Evolutionary conservation across 2,888 invertebrate species (phyloP).

Genomic region (Drosophila phalerata): DNA sequence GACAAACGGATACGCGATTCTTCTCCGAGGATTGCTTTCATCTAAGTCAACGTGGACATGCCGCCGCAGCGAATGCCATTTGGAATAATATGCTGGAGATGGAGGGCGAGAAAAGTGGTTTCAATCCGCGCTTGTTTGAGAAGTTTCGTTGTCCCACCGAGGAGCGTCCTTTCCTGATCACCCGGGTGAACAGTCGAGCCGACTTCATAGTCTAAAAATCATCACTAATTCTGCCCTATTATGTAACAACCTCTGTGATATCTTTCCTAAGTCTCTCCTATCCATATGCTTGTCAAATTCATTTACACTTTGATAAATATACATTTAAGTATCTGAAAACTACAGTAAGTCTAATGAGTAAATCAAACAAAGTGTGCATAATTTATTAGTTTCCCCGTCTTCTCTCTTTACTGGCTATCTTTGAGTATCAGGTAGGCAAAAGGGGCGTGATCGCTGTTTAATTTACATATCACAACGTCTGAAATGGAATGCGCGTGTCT

Average conservation of each 20-base stretch:
- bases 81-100: conserved; percentile 89
- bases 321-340: conserved; percentile 47
- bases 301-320: conserved; percentile 58
- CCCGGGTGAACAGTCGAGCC: conserved; percentile 77
- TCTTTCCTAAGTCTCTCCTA: conserved; percentile 58
- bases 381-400: conserved; percentile 15
- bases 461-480: conserved; percentile 30
- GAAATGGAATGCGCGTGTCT: conserved; percentile 43
- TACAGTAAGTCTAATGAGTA: conserved; percentile 45
- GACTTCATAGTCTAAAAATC: conserved; percentile 65
- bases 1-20: conserved; percentile 86
- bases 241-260: conserved; percentile 70
- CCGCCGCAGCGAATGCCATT: conserved; percentile 86
- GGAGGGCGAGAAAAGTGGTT: conserved; percentile 85
- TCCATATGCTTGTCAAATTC: conserved; percentile 42
- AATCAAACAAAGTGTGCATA: conserved; percentile 54
- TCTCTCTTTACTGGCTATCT: background rate
- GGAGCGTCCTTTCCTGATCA: conserved; percentile 80
- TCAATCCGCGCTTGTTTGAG: conserved; percentile 71
- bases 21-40: conserved; percentile 89
- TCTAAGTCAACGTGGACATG: conserved; percentile 88
- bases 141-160: conserved; percentile 82
- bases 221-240: conserved; percentile 10
- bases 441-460: conserved; percentile 3
- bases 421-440: background rate